A percentile compares a stretch with the other conserved stretches of the same genome.
These are phyloP conservation scores for Oxystoma pomonae DNA, from an alignment of 2,888 invertebrate species.

Conservation along the genomic window DNA sequence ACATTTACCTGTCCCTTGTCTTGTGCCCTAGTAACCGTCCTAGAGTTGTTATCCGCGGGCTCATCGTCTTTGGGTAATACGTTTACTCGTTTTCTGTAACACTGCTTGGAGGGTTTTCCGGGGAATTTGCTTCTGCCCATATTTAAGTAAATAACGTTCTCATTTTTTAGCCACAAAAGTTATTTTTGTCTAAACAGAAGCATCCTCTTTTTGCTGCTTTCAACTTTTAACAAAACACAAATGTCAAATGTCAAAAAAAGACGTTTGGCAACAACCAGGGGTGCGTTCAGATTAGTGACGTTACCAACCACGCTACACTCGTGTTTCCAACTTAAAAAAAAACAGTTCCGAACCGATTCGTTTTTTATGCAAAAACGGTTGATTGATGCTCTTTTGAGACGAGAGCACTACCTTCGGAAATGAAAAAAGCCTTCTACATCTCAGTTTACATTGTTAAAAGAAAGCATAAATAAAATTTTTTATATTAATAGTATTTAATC, in stretches of 20 bases:
- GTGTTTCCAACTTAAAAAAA: no score
- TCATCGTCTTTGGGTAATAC: slow-evolving; percentile 54
- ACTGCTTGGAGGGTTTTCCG: slow-evolving; percentile 83
- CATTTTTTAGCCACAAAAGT: not conserved
- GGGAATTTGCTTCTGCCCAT: slow-evolving; percentile 84
- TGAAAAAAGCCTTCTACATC: no score
- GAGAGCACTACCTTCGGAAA: no score
- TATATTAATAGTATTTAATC: no score
- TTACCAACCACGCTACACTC: no score
- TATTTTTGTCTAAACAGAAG: not conserved
- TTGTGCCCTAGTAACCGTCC: slow-evolving; percentile 41
- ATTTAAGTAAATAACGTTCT: slow-evolving; percentile 23
- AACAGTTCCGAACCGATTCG: no score
- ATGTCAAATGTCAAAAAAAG: not conserved
- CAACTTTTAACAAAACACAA: not conserved
- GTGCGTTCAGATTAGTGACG: no score
- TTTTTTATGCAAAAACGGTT: no score
- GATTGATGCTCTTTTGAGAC: no score
- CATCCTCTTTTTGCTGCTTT: not conserved
- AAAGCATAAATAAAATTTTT: no score
- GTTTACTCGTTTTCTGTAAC: slow-evolving; percentile 80
- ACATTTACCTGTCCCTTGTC: slow-evolving; percentile 47
- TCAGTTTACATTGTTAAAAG: no score
- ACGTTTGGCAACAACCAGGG: no score
- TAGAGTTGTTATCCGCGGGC: slow-evolving; percentile 35